phyloP scores from a whole-genome alignment of 2,113 vertebrate genomes.

The Trematocara variabile region DNA sequence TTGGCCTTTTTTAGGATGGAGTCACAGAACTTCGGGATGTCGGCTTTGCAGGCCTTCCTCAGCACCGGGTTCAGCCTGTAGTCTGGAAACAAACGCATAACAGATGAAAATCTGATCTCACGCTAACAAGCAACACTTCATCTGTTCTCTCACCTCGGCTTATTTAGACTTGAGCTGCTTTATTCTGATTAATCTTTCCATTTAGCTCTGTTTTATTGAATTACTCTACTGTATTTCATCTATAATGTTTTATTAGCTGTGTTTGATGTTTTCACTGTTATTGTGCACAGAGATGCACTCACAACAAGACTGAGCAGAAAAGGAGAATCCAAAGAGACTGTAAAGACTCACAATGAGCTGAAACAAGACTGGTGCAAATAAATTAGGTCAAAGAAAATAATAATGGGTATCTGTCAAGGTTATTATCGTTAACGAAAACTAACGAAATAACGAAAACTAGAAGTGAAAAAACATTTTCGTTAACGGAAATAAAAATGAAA shows the following conservation, averaged over 20 bases:
- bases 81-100: conserved; percentile 70
- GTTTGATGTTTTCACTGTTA: not conserved
- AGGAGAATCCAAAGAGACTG: not conserved
- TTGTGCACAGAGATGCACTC: not conserved
- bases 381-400: not conserved
- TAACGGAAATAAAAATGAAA: too few species aligned
- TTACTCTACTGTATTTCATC: not conserved
- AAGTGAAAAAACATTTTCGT: too few species aligned
- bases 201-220: not conserved
- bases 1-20: conserved; percentile 85
- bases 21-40: conserved; percentile 97
- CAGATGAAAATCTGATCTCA: not conserved
- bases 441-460: too few species aligned
- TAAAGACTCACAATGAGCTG: not conserved
- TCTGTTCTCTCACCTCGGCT: not conserved
- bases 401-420: not conserved
- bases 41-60: conserved; percentile 94
- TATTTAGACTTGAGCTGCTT: not conserved
- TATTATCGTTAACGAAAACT: too few species aligned
- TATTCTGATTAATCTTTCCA: not conserved
- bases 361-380: not conserved
- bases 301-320: not conserved
- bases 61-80: conserved; percentile 93
- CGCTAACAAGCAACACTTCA: not conserved
- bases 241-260: not conserved